Base-by-base conservation (phyloP, 2,797 vertebrate genomes). In the Neopelma chrysocephalum region DNA sequence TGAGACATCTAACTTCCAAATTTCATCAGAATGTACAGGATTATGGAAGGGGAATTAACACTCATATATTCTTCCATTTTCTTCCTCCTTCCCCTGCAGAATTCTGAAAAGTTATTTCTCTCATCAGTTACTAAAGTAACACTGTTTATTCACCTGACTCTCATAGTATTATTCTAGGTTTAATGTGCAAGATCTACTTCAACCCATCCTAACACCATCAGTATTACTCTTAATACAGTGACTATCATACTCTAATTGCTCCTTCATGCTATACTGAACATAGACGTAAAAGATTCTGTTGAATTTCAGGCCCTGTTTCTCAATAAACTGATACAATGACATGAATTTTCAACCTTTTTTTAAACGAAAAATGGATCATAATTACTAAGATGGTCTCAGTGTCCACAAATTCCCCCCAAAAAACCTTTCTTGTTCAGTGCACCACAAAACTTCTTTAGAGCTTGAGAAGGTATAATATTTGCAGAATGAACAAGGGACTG, bases 1-100 rank as follows among this genome's bases (percentile, higher is more conserved):
- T 31, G 29, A 89, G 78, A 64, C 66, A 92, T 86, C 78, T 87
- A 94, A 94, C 38, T 83, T 84, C 65, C 45, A 95, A 93, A 95
- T 94, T 91, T 91, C 48, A 58, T 38, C 25, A 61, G 45, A 77
- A 69, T 22, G 27, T 42, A 47, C 64, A 38, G 71, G 72, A 92
- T 73, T 56, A 75, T 89, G 68, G 62, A 80, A 83, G 12, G 13
- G 64, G 65, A 96, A 92, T 89, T 90, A 94, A 83, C 21, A 29
- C 19, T 57, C 69, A 47, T 50, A 54, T 54, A 62, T 86, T 70
- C 26, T 70, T 84, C 61, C 54, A 64, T 88, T 93, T 93, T 88
- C 50, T 87, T 87, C 13, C 43, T 91, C 42, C 42, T 65, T 51
- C 32, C 36, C 9, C 56, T 75, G 47, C 22, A 87, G 62, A 89